Base-by-base conservation (phyloP, 2,797 vertebrate species). In the Myripristis murdjan region DNA sequence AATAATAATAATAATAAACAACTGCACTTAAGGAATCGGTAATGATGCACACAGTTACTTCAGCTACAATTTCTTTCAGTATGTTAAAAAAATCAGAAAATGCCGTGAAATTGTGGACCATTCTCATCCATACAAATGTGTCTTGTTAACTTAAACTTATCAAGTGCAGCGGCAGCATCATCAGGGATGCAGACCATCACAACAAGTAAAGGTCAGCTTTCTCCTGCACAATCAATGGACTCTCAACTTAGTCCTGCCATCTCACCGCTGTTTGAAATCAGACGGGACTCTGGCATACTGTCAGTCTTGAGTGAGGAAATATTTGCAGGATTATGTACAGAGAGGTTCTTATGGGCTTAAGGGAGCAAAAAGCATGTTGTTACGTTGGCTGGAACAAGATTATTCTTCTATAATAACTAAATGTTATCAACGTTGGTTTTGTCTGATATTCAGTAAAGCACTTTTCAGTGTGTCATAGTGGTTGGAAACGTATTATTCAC, bases 201-300 rank as follows among this genome's bases (percentile, higher is more conserved):
- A 84, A 64, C 61, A 63, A 65, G 78, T 84, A 89, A 90, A 92
- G 90, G 91, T 93, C 90, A 86, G 87, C 83, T 91, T 87, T 47
- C 67, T 75, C 53, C 74, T 53, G 77, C 75, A 70, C 85, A 84
- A 81, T 90, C 90, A 88, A 83, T 91, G 79, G 65, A 86, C 75
- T 86, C 82, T 15, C 76, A 87, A 86, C 87, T 56, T 72, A 83
- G 90, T 79, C 72, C 65, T 64, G 73, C 77, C 79, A 75, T 71
- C 70, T 71, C 74, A 37, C 53, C 58, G 60, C 2, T 23, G 72
- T 80, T 63, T 84, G 76, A 83, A 82, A 72, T 80, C 70, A 71
- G 70, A 71, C 77, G 69, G 43, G 22, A 56, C 39, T 56, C 16
- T 41, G 79, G 47, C 52, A 16, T 33, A 14, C 6, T 57, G 58